Percentiles rank a stretch among this genome's conserved stretches.
These are phyloP conservation scores for Pipistrellus pipistrellus DNA, from an alignment of 2,797 vertebrate genomes.

Conservation along the genomic window DNA sequence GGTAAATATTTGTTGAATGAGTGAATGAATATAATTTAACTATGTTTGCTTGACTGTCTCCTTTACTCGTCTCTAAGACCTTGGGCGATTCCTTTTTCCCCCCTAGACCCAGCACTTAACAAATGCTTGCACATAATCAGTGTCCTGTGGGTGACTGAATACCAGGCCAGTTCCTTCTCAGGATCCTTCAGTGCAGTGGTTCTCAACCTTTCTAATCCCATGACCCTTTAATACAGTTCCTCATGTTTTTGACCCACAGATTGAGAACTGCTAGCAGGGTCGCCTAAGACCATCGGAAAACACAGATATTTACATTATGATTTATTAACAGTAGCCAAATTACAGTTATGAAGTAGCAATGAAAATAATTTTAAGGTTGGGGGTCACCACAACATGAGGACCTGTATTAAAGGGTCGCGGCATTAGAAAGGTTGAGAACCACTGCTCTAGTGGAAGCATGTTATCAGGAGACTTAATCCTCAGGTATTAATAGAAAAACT, in stretches of 20 bases:
- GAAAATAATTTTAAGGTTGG: no score
- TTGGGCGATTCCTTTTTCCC: not conserved
- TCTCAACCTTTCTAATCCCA: no score
- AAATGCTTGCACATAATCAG: not conserved
- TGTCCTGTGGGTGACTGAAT: not conserved
- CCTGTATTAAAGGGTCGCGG: no score
- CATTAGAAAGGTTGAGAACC: no score
- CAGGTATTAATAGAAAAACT: conserved; percentile 8
- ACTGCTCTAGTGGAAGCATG: not conserved
- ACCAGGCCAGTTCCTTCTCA: not conserved
- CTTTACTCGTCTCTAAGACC: conserved; percentile 47
- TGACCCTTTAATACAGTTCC: no score
- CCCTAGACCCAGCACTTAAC: not conserved
- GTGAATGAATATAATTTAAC: conserved; percentile 42
- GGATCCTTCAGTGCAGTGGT: not conserved
- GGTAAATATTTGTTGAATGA: conserved; percentile 62
- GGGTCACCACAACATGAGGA: no score
- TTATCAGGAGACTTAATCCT: conserved; percentile 41
- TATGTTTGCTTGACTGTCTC: not conserved
- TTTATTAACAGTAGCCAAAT: no score
- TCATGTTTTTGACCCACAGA: no score
- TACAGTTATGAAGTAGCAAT: no score
- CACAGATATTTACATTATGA: no score
- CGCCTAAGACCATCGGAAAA: no score
- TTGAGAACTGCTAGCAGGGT: no score